A percentile compares a stretch with the other conserved stretches of the same genome.
These are phyloP conservation scores for Euleptes europaea DNA, from an alignment of 2,113 vertebrate genomes.

Conservation along the genomic window DNA sequence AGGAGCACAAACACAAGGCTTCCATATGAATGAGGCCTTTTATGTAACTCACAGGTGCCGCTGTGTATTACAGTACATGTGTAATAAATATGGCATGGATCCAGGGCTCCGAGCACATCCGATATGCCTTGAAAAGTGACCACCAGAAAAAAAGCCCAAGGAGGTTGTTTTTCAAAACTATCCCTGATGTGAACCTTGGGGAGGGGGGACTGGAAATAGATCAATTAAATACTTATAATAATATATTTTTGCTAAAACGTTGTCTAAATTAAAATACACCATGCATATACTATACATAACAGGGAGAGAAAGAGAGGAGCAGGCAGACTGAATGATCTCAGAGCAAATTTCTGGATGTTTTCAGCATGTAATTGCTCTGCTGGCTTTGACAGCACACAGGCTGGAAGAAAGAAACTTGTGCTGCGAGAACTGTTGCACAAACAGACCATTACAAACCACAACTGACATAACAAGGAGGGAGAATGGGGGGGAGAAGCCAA, in stretches of 20 bases:
- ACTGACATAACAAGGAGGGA: conserved; percentile 37
- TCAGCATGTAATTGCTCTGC: conserved; percentile 42
- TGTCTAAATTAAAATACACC: neutral
- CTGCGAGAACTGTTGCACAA: conserved; percentile 40
- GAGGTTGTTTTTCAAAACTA: conserved; percentile 8
- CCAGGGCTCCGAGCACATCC: conserved; percentile 43
- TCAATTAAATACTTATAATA: neutral
- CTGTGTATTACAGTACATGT: conserved; percentile 26
- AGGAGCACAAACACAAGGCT: neutral
- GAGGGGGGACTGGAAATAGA: neutral
- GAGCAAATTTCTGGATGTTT: conserved; percentile 49
- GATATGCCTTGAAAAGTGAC: neutral
- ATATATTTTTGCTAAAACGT: conserved; percentile 1
- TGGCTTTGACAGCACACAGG: conserved; percentile 38
- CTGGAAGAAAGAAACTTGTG: conserved; percentile 40
- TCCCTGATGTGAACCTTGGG: conserved; percentile 24
- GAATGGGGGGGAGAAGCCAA: conserved; percentile 33
- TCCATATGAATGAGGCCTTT: conserved; percentile 58
- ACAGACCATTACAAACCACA: conserved; percentile 35
- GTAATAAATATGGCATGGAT: conserved; percentile 49
- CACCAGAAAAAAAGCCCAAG: conserved; percentile 41
- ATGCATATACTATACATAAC: neutral
- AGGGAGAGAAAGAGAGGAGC: neutral
- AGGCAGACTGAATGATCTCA: conserved; percentile 34
- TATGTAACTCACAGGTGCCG: conserved; percentile 58